Evolutionary conservation across 2,113 vertebrate species (phyloP), one percentile per base, ranked within the genome.

Genomic region (Corvus moneduloides): DNA sequence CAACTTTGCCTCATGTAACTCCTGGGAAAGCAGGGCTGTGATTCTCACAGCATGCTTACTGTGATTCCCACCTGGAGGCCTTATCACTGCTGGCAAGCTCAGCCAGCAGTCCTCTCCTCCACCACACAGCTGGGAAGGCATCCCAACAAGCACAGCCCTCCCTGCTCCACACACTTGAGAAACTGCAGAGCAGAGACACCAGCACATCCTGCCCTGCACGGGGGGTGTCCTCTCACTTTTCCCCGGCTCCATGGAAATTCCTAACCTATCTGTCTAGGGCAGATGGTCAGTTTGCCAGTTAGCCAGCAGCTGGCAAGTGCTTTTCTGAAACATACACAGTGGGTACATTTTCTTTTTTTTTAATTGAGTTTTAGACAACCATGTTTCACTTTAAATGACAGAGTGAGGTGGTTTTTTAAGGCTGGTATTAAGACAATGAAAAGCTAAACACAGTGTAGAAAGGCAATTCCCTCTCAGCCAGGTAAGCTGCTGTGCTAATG

Each of bases 61-160:
- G 55, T 15, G 27, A 71, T 92, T 61, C 74, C 76, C 68, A 78
- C 86, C 94, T 88, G 76, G 59, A 93, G 63, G 41, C 80, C 48
- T 90, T 90, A 95, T 84, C 94, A 20, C 1, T 68, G 48, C 89
- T 90, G 95, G 90, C 88, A 88, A 76, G 75, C 63, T 84, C 72
- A 56, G 54, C 8, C 58, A 83, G 75, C 44, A 16, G 80, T 90
- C 17, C 90, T 84, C 58, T 80, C 41, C 88, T 68, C 71, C 3
- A 3, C 54, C 13, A 3, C 64, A 17, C 39, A 10, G 74, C 82
- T 75, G 77, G 81, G 44, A 56, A 82, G 26, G 27, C 66, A 51
- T 28, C 21, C 35, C 63, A 56, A 30, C 7, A 24, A 52, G 24
- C 76, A 71, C 81, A 93, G 75, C 81, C 59, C 78, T 80, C 78